Conservation (phyloP, 2,797 vertebrate genomes). For the Tangara arthus region DNA sequence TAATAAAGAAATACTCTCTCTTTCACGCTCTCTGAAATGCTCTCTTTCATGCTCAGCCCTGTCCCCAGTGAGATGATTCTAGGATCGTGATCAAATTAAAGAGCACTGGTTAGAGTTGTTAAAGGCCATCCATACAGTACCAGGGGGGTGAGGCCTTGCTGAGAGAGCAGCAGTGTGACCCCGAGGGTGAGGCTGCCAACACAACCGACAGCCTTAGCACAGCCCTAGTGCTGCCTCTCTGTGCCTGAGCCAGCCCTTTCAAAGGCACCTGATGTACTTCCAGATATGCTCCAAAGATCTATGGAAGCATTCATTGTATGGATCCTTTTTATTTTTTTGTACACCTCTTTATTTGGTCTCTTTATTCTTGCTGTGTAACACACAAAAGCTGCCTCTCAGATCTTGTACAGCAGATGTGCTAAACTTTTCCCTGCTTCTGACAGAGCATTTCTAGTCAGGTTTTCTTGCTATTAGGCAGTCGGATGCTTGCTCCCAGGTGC, state of each 20-base stretch:
- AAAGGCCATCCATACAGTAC: rapidly evolving
- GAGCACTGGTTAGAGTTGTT: background rate
- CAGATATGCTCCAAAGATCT: background rate
- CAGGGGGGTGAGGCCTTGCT: rapidly evolving
- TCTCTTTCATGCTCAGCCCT: background rate
- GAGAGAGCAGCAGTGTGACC: background rate
- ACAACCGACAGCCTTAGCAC: rapidly evolving
- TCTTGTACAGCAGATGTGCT: background rate
- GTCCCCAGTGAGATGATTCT: constrained; percentile 16
- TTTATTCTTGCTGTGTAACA: background rate
- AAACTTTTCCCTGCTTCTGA: background rate
- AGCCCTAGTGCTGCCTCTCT: background rate
- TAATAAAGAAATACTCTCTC: background rate
- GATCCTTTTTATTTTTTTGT: background rate
- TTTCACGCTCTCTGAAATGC: background rate
- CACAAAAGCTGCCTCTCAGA: background rate
- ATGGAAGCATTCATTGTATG: background rate
- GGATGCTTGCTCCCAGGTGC: constrained; percentile 9
- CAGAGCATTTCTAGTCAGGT: background rate
- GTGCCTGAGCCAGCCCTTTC: background rate
- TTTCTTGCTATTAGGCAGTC: background rate
- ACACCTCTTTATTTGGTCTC: background rate
- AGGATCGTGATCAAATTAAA: background rate
- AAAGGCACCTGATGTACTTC: background rate
- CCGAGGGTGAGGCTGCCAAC: background rate